phyloP scores from a whole-genome alignment of 1,140 invertebrate species.

The Protaetia brevitarsis region DNA sequence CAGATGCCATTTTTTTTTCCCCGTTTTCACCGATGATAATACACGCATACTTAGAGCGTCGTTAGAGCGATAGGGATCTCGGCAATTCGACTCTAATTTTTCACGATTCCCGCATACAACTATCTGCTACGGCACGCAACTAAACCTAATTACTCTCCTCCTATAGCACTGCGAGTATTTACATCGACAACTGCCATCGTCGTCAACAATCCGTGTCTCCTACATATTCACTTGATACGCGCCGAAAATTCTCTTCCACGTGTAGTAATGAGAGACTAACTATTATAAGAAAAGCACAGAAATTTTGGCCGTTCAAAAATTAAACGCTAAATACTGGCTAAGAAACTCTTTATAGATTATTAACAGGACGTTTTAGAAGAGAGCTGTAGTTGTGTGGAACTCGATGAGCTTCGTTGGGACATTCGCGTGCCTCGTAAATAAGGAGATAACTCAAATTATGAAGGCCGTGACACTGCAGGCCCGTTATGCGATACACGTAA shows the following conservation, averaged over 20 bases:
- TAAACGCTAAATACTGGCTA: too few species aligned
- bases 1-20: too few species aligned
- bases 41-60: too few species aligned
- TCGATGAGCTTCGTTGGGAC: neutral
- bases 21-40: too few species aligned
- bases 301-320: too few species aligned
- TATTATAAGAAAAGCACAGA: too few species aligned
- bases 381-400: neutral
- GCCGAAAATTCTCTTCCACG: neutral
- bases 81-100: neutral
- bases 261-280: neutral
- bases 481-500: conserved; percentile 43
- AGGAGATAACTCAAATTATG: conserved; percentile 42
- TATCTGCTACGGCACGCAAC: conserved; percentile 6
- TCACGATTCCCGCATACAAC: neutral
- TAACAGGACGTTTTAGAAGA: too few species aligned
- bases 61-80: neutral
- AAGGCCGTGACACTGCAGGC: conserved; percentile 35
- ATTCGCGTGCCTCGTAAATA: conserved; percentile 33
- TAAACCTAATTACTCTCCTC: neutral
- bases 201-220: conserved; percentile 6
- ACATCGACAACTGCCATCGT: neutral
- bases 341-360: too few species aligned
- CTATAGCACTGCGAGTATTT: too few species aligned
- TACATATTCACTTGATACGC: neutral